Evolutionary conservation across 2,888 invertebrate genomes (phyloP).

Genomic region (Drosophila borborema): DNA sequence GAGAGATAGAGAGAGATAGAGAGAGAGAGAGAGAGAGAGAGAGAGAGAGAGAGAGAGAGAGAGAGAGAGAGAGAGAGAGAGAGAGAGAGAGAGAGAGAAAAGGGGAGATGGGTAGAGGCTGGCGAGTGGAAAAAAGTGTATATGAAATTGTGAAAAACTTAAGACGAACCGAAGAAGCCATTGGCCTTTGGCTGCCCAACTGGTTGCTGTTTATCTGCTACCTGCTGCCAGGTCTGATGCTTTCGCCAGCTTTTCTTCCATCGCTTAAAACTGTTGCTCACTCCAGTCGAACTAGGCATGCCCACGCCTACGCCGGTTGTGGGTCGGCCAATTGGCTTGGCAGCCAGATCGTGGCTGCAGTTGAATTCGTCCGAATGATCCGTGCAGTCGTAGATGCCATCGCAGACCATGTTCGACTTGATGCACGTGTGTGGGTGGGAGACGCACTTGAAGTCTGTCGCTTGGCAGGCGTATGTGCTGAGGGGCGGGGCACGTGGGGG

Average conservation of each 20-base stretch:
- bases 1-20: neutral
- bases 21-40: neutral
- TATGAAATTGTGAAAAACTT: constrained; percentile 31
- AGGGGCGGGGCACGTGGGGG: constrained; percentile 42
- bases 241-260: constrained; percentile 80
- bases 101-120: neutral
- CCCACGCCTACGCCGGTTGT: neutral
- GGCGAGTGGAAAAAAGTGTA: constrained; percentile 21
- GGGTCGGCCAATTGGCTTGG: constrained; percentile 3
- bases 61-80: neutral
- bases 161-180: constrained; percentile 83
- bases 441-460: constrained; percentile 84
- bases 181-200: constrained; percentile 36
- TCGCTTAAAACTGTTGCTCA: constrained; percentile 67
- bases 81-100: neutral
- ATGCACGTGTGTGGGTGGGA: constrained; percentile 85
- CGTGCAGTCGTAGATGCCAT: constrained; percentile 86
- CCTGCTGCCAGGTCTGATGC: constrained; percentile 14
- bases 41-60: neutral
- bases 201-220: constrained; percentile 36
- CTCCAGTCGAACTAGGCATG: too few species aligned
- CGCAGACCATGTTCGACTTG: constrained; percentile 86
- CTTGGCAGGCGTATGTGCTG: constrained; percentile 76
- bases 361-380: constrained; percentile 88
- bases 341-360: constrained; percentile 84